Percentiles rank a stretch among this genome's conserved stretches.
Conservation (phyloP, 2,113 vertebrate species). For the Pseudorasbora parva region DNA sequence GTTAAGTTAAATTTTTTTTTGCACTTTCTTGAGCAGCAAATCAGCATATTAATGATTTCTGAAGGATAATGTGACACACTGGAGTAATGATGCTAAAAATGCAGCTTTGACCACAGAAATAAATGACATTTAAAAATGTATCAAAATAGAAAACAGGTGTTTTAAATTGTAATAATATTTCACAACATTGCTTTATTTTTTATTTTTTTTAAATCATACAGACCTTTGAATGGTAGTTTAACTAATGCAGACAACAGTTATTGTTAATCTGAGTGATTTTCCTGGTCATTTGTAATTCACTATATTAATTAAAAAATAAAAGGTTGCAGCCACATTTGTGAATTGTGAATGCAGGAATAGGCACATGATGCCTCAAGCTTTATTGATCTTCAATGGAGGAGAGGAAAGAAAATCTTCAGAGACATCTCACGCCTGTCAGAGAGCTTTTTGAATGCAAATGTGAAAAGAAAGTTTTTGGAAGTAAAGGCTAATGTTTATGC, state of each 20-base stretch:
- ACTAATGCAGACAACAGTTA: neutral
- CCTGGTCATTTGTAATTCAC: neutral
- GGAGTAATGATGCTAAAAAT: neutral
- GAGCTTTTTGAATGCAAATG: conserved; percentile 18
- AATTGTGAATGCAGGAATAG: neutral
- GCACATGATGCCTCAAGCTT: neutral
- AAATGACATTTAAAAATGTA: neutral
- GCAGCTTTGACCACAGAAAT: neutral
- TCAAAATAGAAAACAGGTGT: neutral
- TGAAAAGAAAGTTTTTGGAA: neutral
- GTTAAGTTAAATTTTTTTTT: too few species aligned
- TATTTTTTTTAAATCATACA: neutral
- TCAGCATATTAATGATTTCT: too few species aligned
- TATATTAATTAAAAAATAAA: neutral
- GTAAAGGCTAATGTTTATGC: conserved; percentile 10
- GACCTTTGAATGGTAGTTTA: neutral
- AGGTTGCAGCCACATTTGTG: neutral
- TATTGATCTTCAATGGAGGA: neutral
- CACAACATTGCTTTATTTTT: neutral
- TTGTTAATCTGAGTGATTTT: too few species aligned
- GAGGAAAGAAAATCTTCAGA: conserved; percentile 5
- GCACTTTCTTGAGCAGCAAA: too few species aligned
- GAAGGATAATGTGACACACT: too few species aligned
- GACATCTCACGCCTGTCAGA: neutral
- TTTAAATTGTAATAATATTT: neutral